Conservation (phyloP, 2,888 invertebrate species). For the Matsumyia berberina region DNA sequence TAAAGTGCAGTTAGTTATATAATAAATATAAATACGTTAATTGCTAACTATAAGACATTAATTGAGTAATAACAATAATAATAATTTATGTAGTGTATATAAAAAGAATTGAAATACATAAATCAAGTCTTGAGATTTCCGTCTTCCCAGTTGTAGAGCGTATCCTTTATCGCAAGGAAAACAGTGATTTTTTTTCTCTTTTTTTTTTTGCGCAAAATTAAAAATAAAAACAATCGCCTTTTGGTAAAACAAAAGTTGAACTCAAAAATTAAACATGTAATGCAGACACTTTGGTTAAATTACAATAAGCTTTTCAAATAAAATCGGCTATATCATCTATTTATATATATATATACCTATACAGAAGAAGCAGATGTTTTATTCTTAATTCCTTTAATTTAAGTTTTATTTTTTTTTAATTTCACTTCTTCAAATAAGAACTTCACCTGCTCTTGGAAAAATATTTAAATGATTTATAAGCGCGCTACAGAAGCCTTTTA, state of each 20-base stretch:
- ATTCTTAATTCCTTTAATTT: not conserved
- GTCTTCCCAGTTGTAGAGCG: conserved; percentile 17
- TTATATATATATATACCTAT: not conserved
- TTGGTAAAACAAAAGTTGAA: conserved; percentile 39
- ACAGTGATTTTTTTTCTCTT: not conserved
- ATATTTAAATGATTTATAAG: conserved; percentile 5
- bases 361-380: conserved; percentile 1
- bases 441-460: conserved; percentile 53
- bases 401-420: not conserved
- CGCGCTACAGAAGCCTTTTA: conserved; percentile 15
- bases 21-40: conserved; percentile 20
- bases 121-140: conserved; percentile 27
- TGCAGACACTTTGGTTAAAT: conserved; percentile 36
- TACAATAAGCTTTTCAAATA: conserved; percentile 37
- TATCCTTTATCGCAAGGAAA: conserved; percentile 8
- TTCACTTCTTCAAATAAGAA: conserved; percentile 8
- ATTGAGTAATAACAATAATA: conserved; percentile 9
- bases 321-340: not conserved
- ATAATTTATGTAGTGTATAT: conserved; percentile 6
- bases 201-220: conserved; percentile 62
- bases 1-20: conserved; percentile 35
- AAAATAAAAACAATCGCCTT: conserved; percentile 53
- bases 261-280: conserved; percentile 41
- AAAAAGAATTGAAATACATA: conserved; percentile 36
- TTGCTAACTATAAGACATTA: conserved; percentile 24